Evolutionary conservation across 1,140 invertebrate species (phyloP).

Genomic region (Apis cerana): DNA sequence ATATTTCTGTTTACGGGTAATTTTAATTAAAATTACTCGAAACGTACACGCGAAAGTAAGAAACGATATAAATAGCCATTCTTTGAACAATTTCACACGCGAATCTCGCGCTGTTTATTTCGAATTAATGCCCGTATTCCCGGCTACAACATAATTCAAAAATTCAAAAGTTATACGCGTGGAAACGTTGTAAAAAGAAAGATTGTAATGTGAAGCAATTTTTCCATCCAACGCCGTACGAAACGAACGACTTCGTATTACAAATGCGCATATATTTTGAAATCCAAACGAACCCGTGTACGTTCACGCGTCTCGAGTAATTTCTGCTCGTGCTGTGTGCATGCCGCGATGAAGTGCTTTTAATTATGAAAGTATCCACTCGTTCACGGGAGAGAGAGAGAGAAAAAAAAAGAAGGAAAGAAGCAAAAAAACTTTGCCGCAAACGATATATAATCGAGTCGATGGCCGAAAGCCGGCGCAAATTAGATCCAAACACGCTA

Average conservation of each 20-base stretch:
- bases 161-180: not conserved
- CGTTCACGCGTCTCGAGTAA: conserved; percentile 19
- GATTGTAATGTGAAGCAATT: not conserved
- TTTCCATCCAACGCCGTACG: not conserved
- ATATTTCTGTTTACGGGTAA: too few relatives aligned
- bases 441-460: not conserved
- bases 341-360: conserved; percentile 8
- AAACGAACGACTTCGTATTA: not conserved
- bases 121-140: not conserved
- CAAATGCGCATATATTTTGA: conserved; percentile 5
- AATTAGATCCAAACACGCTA: not conserved
- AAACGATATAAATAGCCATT: not conserved
- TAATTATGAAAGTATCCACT: conserved; percentile 27
- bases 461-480: not conserved
- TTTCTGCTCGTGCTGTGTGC: not conserved
- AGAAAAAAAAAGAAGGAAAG: too few relatives aligned
- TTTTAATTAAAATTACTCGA: too few relatives aligned
- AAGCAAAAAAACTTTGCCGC: not conserved
- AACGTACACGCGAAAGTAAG: not conserved
- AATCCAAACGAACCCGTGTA: not conserved
- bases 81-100: not conserved
- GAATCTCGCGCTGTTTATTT: not conserved
- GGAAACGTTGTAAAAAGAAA: not conserved
- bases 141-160: not conserved
- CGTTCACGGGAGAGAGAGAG: not conserved